Evolutionary conservation across 2,113 vertebrate genomes (phyloP).

Genomic region (Phalacrocorax brasilianus): DNA sequence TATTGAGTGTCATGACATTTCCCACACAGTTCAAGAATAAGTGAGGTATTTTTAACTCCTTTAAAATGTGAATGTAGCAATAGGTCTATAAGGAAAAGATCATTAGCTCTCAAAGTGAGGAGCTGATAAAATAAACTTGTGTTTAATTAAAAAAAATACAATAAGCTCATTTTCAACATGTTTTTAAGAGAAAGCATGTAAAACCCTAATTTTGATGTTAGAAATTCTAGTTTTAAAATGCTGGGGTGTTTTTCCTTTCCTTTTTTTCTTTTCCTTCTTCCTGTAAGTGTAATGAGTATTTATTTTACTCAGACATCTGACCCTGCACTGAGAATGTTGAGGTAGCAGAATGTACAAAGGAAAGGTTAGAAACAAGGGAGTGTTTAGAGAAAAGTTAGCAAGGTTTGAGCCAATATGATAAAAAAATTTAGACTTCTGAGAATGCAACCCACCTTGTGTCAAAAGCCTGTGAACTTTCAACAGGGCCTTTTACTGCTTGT

Average conservation of each 20-base stretch:
- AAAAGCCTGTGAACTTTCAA: neutral
- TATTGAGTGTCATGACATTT: neutral
- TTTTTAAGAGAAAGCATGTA: neutral
- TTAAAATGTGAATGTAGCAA: neutral
- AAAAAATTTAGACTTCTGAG: neutral
- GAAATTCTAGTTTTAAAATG: neutral
- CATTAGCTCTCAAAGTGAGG: neutral
- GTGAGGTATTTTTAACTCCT: neutral
- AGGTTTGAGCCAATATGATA: neutral
- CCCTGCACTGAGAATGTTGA: neutral
- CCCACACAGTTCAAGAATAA: neutral
- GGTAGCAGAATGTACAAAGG: neutral
- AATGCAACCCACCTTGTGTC: neutral
- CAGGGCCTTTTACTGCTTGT: neutral
- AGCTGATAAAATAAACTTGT: neutral
- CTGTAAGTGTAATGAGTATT: neutral
- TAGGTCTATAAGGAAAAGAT: neutral
- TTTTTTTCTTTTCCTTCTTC: neutral
- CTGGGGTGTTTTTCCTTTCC: rapidly evolving
- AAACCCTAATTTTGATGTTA: neutral
- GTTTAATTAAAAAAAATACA: neutral
- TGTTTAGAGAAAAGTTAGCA: neutral
- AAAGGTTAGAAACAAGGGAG: neutral
- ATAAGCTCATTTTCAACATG: neutral
- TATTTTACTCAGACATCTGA: neutral